A percentile compares a stretch with the other conserved stretches of the same genome.
Conservation (phyloP, 1,140 invertebrate species). For the Drusus annulatus region DNA sequence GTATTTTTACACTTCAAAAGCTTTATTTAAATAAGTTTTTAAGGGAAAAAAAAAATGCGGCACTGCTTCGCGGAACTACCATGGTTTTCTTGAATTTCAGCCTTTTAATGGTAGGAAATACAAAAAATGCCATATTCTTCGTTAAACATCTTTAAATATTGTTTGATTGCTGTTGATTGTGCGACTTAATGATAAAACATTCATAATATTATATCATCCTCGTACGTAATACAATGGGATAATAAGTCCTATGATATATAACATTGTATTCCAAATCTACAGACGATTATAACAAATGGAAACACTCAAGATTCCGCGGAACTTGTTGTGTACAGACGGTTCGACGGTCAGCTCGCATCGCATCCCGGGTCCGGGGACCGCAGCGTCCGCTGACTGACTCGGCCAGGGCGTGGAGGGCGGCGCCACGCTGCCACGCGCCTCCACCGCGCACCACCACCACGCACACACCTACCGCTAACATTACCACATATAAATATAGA, state of each 20-base stretch:
- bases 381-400: no score
- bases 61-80: no score
- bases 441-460: no score
- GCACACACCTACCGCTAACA: constrained; percentile 41
- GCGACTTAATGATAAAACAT: constrained; percentile 53
- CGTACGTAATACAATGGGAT: constrained; percentile 43
- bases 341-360: not conserved
- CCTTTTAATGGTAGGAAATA: constrained; percentile 17
- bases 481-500: constrained; percentile 57
- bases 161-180: constrained; percentile 51
- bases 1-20: no score
- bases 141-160: constrained; percentile 19
- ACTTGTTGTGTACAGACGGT: not conserved
- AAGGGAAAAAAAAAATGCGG: no score
- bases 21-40: no score
- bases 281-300: constrained; percentile 56
- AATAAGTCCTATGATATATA: constrained; percentile 52
- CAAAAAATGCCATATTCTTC: constrained; percentile 40
- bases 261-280: constrained; percentile 59
- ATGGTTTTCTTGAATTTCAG: no score
- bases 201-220: constrained; percentile 26
- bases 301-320: constrained; percentile 21
- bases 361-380: no score
- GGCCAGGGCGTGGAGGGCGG: no score
- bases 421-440: not conserved